phyloP scores from a whole-genome alignment of 2,797 vertebrate species.

The Graptemys geographica region DNA sequence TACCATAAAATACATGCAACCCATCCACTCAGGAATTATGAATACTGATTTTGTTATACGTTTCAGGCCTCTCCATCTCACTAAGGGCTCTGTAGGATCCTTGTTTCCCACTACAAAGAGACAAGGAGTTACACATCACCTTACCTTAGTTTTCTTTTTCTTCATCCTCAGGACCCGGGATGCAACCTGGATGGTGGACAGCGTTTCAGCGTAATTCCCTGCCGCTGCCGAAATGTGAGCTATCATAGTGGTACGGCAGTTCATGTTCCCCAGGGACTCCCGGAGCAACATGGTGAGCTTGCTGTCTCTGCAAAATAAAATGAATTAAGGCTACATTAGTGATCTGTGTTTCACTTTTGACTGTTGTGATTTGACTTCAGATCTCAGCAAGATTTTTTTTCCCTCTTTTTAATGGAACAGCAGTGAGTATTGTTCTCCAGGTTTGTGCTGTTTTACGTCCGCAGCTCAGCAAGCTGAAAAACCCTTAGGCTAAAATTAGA shows the following conservation, averaged over 20 bases:
- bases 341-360: conserved; percentile 57
- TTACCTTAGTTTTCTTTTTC: conserved; percentile 97
- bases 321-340: conserved; percentile 80
- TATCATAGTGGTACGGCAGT: conserved; percentile 93
- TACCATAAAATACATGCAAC: not conserved
- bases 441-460: not conserved
- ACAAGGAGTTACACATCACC: not conserved
- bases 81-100: not conserved
- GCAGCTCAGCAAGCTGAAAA: conserved; percentile 30
- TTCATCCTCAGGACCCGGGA: conserved; percentile 93
- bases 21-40: not conserved
- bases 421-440: conserved; percentile 67
- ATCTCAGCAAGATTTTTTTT: conserved; percentile 47
- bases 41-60: not conserved
- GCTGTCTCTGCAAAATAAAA: conserved; percentile 88
- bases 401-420: conserved; percentile 73
- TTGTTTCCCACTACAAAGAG: not conserved
- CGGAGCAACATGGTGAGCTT: conserved; percentile 96
- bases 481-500: not conserved
- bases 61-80: not conserved
- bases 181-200: conserved; percentile 94
- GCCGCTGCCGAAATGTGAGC: conserved; percentile 91
- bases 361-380: conserved; percentile 57
- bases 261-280: conserved; percentile 94
- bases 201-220: conserved; percentile 89